Conservation (phyloP, 2,888 invertebrate species). For the Andrena fulva region DNA sequence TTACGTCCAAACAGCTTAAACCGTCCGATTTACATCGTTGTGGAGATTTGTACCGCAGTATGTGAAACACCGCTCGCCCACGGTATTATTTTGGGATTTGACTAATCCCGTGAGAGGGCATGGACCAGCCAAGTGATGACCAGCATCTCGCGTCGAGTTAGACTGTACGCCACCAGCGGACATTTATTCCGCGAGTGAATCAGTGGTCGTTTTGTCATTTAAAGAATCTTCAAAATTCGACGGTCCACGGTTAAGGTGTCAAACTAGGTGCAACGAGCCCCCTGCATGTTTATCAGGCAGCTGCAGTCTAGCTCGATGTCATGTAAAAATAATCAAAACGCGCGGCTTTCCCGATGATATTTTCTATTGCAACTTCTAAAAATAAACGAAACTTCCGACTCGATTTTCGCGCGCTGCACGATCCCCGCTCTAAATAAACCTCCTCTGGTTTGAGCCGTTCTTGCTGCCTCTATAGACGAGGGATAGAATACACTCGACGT, state of each 20-base stretch:
- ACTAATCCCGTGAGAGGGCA: conserved; percentile 73
- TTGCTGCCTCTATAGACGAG: not conserved
- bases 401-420: conserved; percentile 1
- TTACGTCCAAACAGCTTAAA: conserved; percentile 48
- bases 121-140: conserved; percentile 65
- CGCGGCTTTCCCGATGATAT: conserved; percentile 26
- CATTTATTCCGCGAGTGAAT: conserved; percentile 29
- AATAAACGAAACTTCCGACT: conserved; percentile 44
- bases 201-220: conserved; percentile 23
- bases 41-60: conserved; percentile 55
- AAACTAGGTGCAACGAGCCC: not conserved
- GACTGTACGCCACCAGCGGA: conserved; percentile 26
- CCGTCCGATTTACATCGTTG: conserved; percentile 57
- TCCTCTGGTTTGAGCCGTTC: not conserved
- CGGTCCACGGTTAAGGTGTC: not conserved
- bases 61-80: conserved; percentile 50
- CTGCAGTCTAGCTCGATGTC: not conserved
- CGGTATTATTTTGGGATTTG: conserved; percentile 74
- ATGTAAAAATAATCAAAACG: conserved; percentile 55
- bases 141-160: conserved; percentile 44
- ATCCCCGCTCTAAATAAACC: conserved; percentile 35
- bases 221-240: conserved; percentile 45
- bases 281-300: conserved; percentile 7
- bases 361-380: conserved; percentile 39
- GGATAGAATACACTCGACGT: too few relatives aligned